Evolutionary conservation across 1,140 invertebrate species (phyloP).

Genomic region (Aphis craccivora): DNA sequence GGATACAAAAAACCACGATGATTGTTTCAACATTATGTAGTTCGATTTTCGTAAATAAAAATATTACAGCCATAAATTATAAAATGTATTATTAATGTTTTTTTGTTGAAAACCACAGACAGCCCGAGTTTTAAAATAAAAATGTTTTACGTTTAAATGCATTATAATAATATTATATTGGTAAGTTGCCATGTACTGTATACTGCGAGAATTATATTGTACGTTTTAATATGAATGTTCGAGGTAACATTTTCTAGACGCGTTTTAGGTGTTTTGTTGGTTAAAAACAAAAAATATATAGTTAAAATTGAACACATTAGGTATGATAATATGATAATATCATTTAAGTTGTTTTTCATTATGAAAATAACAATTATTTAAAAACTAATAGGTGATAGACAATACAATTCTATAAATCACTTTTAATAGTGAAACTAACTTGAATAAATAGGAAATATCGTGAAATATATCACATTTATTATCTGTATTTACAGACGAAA

Average conservation of each 20-base stretch:
- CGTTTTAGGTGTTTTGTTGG: not conserved
- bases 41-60: not conserved
- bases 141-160: not conserved
- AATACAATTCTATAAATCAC: not conserved
- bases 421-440: not conserved
- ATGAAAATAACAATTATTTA: not conserved
- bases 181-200: too few species aligned
- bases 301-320: not conserved
- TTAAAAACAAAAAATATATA: not conserved
- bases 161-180: too few species aligned
- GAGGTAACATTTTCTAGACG: too few species aligned
- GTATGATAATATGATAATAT: not conserved
- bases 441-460: not conserved
- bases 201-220: too few species aligned
- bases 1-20: not conserved
- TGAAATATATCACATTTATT: not conserved
- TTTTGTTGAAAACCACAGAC: not conserved
- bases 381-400: not conserved
- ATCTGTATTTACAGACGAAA: slow-evolving; percentile 8
- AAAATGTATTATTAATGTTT: not conserved
- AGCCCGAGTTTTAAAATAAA: not conserved
- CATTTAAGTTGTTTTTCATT: not conserved
- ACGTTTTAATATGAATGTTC: too few species aligned
- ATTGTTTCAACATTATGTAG: not conserved
- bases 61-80: not conserved